Evolutionary conservation across 2,888 invertebrate species (phyloP).

Genomic region (Tetheella fluctuosa): DNA sequence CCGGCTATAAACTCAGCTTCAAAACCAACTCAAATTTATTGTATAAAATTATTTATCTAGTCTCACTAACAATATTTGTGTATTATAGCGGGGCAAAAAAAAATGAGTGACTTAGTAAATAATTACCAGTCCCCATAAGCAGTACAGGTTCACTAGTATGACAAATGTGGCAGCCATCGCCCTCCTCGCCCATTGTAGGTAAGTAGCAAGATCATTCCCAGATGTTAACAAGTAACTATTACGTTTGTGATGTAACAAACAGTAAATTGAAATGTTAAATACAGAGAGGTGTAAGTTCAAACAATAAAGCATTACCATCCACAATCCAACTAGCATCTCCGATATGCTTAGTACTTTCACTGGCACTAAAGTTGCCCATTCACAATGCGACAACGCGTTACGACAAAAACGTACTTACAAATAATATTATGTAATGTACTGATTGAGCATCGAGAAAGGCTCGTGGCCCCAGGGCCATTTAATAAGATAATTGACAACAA

Average conservation of each 20-base stretch:
- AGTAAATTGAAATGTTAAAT: not conserved
- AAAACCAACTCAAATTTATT: no score
- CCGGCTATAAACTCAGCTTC: no score
- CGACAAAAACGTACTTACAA: not conserved
- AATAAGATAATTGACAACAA: not conserved
- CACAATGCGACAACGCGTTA: conserved; percentile 22
- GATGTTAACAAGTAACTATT: not conserved
- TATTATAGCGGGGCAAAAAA: no score
- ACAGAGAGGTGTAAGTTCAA: conserved; percentile 5
- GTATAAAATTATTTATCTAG: no score
- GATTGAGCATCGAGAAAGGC: not conserved
- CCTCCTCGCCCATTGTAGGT: no score
- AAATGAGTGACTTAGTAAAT: no score
- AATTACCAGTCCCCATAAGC: no score
- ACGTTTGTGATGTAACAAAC: not conserved
- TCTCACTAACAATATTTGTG: no score
- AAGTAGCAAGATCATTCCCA: not conserved
- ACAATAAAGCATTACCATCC: not conserved
- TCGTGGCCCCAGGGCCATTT: not conserved
- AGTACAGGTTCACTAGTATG: no score
- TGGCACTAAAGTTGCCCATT: conserved; percentile 25
- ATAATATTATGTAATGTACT: conserved; percentile 20
- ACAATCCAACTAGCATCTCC: conserved; percentile 15
- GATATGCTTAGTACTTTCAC: conserved; percentile 29
- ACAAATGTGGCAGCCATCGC: no score